Evolutionary conservation across 2,113 vertebrate species (phyloP).

Genomic region (Terrapene triunguis): DNA sequence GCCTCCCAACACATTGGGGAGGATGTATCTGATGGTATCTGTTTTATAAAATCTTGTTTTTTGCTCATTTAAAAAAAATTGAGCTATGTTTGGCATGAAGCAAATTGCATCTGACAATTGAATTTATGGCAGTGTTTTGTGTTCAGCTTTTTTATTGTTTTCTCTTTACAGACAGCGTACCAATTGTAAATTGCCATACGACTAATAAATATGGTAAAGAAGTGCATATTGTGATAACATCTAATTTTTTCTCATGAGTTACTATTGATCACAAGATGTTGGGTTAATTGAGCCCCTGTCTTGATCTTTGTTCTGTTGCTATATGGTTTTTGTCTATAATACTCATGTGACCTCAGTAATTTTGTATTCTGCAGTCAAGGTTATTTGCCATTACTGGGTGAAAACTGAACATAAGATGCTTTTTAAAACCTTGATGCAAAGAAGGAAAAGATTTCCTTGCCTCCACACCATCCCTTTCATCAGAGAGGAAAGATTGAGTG

Average conservation of each 20-base stretch:
- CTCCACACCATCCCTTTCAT: not conserved
- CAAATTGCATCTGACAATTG: not conserved
- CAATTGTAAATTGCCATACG: not conserved
- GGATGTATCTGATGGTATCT: not conserved
- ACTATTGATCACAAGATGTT: constrained; percentile 5
- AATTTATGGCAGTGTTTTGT: not conserved
- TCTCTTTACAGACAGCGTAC: not conserved
- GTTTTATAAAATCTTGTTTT: not conserved
- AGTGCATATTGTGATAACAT: not conserved
- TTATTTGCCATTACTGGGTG: constrained; percentile 26
- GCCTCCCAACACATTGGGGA: too few relatives aligned
- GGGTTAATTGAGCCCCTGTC: not conserved
- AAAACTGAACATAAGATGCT: constrained; percentile 34
- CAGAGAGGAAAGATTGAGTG: not conserved
- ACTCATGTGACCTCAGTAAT: not conserved
- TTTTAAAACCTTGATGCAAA: constrained; percentile 1
- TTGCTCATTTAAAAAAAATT: not conserved
- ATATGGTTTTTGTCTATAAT: not conserved
- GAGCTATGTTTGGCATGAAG: not conserved
- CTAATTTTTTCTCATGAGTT: not conserved
- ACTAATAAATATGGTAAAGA: not conserved
- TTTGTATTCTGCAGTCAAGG: not conserved
- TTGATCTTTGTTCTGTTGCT: constrained; percentile 27
- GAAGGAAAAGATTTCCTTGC: not conserved
- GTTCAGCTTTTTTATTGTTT: not conserved